Base-by-base conservation (phyloP, 2,888 invertebrate species). In the Sturmia bella region DNA sequence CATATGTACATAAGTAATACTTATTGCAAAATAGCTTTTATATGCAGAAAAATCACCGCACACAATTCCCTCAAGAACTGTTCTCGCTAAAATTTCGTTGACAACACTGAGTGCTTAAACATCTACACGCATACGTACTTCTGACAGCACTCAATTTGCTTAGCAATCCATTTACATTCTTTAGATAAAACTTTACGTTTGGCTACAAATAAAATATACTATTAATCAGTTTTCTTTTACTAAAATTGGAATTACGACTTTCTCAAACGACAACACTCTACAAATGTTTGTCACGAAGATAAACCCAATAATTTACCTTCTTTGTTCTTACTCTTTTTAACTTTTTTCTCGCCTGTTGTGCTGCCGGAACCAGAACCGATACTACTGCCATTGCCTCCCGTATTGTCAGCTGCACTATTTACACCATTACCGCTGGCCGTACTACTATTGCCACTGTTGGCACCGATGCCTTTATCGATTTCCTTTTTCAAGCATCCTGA, bases 271-370 rank as follows among this genome's bases (percentile, higher is more conserved):
- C 82, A 82, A 82, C 79, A 82, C 74, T 69, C 73, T 70, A 79
- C 72, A 79, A 73, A 84, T 83, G 84, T 84, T 84, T 84, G 85
- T 83, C 84, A 81, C 84, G 87, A 87, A 87, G 89, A 87, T 88
- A 89, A 89, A 89, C 88, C 89, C 88, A 89, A 90, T 85, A 86
- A 89, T 90, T 90, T 90, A 91, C 90, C 90, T 91, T 91, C 90
- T 89, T 89, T 90, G 87, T 88, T 91, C 90, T 90, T 90, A 90
- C 90, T 91, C 90, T 90, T 90, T 90, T 91, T 90, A 75, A 89
- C 89, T 89, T 90, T 90, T 87, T 90, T 90, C 86, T 90, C 90
- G 84, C 90, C 89, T 56, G 87, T 89, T 79, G 87, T 86, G 80
- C 86, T 88, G 81, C 85, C 86, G 80, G 88, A 86, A 56, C 85